A percentile compares a stretch with the other conserved stretches of the same genome.
These are phyloP conservation scores for Oscheius sp. DNA, from an alignment of 2,888 invertebrate genomes.

Conservation along the genomic window DNA sequence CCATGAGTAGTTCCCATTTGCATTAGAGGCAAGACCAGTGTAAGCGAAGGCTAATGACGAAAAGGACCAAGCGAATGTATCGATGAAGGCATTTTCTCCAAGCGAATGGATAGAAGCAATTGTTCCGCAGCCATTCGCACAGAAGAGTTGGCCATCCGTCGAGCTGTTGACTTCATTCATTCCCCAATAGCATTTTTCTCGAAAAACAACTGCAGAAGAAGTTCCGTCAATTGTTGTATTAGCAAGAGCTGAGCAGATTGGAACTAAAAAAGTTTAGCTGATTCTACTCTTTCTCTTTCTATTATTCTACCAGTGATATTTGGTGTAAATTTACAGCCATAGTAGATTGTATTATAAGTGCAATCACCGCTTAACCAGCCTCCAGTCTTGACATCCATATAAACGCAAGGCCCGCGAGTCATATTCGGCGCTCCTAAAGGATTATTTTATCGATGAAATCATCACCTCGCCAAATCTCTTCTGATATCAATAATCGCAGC, in stretches of 20 bases:
- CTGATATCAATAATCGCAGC: no score
- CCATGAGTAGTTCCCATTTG: no score
- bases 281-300: background rate
- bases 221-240: no score
- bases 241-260: background rate
- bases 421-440: background rate
- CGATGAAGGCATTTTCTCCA: no score
- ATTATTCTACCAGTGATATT: background rate
- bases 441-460: no score
- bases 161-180: background rate
- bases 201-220: no score
- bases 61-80: no score
- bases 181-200: background rate
- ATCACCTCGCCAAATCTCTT: no score
- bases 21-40: no score
- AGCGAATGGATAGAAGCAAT: background rate
- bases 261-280: background rate
- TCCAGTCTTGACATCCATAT: background rate
- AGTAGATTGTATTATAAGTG: no score
- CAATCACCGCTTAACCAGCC: conserved; percentile 2
- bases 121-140: background rate
- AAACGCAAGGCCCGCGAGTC: background rate
- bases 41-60: no score
- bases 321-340: background rate
- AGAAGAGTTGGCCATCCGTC: background rate